Base-by-base conservation (phyloP, 2,888 invertebrate genomes). In the Noctua janthina region DNA sequence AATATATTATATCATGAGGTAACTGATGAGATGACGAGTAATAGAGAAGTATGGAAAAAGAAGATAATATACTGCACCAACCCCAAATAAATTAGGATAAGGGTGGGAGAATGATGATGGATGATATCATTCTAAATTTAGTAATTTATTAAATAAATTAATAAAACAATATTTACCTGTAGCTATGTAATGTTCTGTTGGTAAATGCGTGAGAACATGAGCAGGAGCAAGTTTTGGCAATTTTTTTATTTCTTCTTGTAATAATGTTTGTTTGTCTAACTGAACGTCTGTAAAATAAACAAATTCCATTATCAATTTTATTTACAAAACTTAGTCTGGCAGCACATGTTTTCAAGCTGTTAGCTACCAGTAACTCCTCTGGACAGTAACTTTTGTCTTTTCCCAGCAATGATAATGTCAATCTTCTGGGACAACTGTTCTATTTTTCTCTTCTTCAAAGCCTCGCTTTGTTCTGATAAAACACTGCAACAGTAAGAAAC, bases 361-460 rank as follows among this genome's bases (percentile, higher is more conserved):
- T 46, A 79, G 87, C 89, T 90, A 92, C 95, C 88, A 83, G 90
- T 91, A 72, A 96, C 90, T 71, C 97, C 97, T 90, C 96, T 95
- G 23, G 96, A 97, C 59, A 97, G 88, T 51, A 98, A 93, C 92
- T 98, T 98, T 91, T 98, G 97, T 85, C 97, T 97, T 93, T 99
- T 99, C 0, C 99, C 99, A 82, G 97, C 97, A 35, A 98, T 96
- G 86, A 99, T 99, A 92, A 98, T 97, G 84, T 98, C 98, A 79
- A 98, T 97, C 95, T 98, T 98, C 72, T 96, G 93, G 86, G 96
- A 95, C 72, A 98, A 95, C 92, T 98, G 97, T 86, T 97, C 96
- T 81, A 97, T 97, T 91, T 98, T 98, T 83, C 97, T 96, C 79
- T 97, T 96, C 89, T 96, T 97, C 39, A 97, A 91, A 2, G 95